Evolutionary conservation across 2,113 vertebrate genomes (phyloP).

Genomic region (Sakesphorus luctuosus): DNA sequence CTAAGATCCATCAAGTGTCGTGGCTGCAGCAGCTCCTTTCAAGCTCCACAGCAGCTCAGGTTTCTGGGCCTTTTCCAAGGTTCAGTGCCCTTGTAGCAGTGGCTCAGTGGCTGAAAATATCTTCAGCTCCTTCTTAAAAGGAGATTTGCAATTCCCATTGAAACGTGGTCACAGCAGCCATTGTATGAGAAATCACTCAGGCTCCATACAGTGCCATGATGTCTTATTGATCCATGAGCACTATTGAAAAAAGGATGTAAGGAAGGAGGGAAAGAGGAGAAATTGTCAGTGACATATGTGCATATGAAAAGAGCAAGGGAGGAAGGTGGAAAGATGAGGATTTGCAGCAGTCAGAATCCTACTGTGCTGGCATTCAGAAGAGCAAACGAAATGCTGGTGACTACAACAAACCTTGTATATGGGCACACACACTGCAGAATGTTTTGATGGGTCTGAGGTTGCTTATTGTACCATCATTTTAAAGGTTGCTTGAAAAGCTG

Average conservation of each 20-base stretch:
- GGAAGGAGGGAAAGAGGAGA: not conserved
- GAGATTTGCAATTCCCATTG: constrained; percentile 50
- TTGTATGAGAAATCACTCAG: constrained; percentile 53
- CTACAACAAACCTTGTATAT: not conserved
- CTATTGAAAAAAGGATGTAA: constrained; percentile 15
- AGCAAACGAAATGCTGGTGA: not conserved
- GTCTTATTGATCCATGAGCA: constrained; percentile 45
- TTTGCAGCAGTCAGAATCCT: constrained; percentile 8
- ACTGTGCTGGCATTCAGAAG: not conserved
- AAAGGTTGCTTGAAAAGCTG: not conserved
- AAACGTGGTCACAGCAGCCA: constrained; percentile 30
- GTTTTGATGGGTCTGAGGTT: not conserved
- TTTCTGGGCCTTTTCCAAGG: constrained; percentile 26
- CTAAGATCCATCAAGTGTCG: constrained; percentile 33
- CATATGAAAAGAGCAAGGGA: constrained; percentile 45
- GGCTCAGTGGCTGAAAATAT: not conserved
- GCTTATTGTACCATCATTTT: not conserved
- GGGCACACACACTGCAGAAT: not conserved
- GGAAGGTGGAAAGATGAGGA: not conserved
- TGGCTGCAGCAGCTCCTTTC: constrained; percentile 18
- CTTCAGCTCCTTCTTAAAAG: not conserved
- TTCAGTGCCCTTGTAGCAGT: not conserved
- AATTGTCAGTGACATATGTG: constrained; percentile 30
- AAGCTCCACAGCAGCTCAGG: constrained; percentile 19
- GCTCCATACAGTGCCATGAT: not conserved